Conservation (phyloP, 2,113 vertebrate genomes). For the Sprattus sprattus region DNA sequence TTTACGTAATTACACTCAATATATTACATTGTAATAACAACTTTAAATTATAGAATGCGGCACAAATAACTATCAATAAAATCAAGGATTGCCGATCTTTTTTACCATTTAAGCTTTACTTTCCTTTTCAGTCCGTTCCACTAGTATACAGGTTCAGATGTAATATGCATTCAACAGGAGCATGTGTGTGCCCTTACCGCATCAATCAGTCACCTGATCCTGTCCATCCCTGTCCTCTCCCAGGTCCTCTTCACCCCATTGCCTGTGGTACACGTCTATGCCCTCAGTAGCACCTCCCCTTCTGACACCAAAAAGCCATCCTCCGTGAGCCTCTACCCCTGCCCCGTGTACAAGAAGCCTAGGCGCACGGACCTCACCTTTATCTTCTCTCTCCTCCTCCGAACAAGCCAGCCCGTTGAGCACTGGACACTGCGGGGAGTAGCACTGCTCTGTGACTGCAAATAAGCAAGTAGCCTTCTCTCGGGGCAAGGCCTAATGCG, state of each 20-base stretch:
- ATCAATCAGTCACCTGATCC: not conserved
- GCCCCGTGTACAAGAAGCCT: conserved; percentile 83
- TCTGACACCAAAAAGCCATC: conserved; percentile 51
- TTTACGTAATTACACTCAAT: no score
- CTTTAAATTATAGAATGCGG: no score
- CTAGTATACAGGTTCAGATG: not conserved
- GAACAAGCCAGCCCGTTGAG: conserved; percentile 68
- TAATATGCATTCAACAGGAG: not conserved
- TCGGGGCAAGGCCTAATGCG: no score
- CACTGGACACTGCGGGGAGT: conserved; percentile 80
- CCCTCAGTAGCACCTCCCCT: conserved; percentile 63
- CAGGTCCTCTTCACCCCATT: conserved; percentile 81
- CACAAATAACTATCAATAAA: not conserved
- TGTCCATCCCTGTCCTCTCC: not conserved
- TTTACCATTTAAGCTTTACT: not conserved
- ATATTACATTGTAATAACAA: no score
- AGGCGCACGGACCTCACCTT: conserved; percentile 78
- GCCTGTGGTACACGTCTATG: conserved; percentile 81
- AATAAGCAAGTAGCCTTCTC: conserved; percentile 53
- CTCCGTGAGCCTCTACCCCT: conserved; percentile 63
- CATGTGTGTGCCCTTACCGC: not conserved
- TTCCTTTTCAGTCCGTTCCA: not conserved
- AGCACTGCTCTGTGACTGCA: conserved; percentile 78
- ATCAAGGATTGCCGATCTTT: not conserved
- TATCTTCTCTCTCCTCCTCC: conserved; percentile 74